phyloP scores from a whole-genome alignment of 2,113 vertebrate species.

The Tachycineta bicolor region DNA sequence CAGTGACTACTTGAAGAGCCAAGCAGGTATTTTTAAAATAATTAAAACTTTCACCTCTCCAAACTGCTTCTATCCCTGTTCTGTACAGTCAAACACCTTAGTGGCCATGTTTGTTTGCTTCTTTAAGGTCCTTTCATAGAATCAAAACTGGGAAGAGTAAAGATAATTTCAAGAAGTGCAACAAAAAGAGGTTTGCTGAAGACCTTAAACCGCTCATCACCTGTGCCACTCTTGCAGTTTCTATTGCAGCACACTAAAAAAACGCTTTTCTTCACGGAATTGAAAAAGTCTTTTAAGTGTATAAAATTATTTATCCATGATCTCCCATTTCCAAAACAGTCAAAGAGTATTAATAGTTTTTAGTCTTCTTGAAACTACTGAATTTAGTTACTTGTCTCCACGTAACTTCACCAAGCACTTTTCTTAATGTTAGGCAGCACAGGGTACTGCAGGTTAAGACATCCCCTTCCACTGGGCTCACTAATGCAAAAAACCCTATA shows the following conservation, averaged over 20 bases:
- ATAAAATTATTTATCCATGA: background rate
- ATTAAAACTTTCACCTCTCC: background rate
- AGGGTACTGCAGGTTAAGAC: background rate
- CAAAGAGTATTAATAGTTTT: background rate
- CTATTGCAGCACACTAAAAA: background rate
- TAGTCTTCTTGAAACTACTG: background rate
- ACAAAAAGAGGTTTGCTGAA: background rate
- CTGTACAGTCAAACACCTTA: background rate
- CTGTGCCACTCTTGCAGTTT: background rate
- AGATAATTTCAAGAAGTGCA: background rate
- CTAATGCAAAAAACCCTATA: fast-evolving
- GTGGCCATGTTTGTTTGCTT: background rate
- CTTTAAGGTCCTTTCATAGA: background rate
- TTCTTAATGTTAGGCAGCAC: background rate
- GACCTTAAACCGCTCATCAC: background rate
- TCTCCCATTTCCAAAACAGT: background rate
- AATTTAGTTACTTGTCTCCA: background rate
- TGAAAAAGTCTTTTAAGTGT: background rate
- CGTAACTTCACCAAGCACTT: background rate
- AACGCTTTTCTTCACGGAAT: background rate
- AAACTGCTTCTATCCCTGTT: background rate
- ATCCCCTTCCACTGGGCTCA: background rate
- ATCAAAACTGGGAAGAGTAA: background rate
- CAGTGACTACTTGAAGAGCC: background rate
- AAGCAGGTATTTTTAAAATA: background rate